Evolutionary conservation across 1,140 invertebrate genomes (phyloP), one percentile per base, ranked within the genome.

Genomic region (Diabrotica undecimpunctata): DNA sequence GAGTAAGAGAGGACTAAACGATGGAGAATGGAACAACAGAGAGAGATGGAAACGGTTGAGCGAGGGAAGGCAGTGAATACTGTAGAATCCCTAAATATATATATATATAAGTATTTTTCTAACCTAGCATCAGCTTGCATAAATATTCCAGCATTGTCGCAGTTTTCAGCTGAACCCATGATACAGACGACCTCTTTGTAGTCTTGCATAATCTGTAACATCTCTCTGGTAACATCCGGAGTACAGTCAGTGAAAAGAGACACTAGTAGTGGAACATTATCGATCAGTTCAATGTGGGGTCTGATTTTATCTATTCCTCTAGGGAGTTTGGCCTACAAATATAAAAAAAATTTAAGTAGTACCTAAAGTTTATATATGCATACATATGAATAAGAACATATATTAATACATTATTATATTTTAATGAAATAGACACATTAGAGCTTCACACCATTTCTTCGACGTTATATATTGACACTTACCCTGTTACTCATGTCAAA

Each of bases 231-330:
- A 0, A 91, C 93, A 74, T 88, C 81, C 8, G 94, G 87, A 6
- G 91, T 96, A 80, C 96, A 98, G 79, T 99, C 97, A 3, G 96
- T 98, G 76, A 98, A 99, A 0, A 99, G 82, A 0, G 95, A 97
- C 2, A 99, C 96, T 52, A 97, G 83, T 9, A 99, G 80, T 1
- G 97, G 97, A 41, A 99, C 96, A 82, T 98, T 98, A 78, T 99
- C 97, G 69, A 98, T 93, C 70, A 92, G 84, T 78, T 96, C 91
- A 62, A 99, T 87, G 79, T 99, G 97, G 0, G 96, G 95, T 25
- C 95, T 84, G 67, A 98, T 98, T 79, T 98, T 96, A 72, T 98
- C 93, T 68, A 98, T 98, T 38, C 97, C 97, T 59, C 94, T 85
- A 0, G 97, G 97, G 62, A 99, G 81, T 81, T 97, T 96, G 1